phyloP scores from a whole-genome alignment of 2,113 vertebrate species.

The Lethenteron reissneri region DNA sequence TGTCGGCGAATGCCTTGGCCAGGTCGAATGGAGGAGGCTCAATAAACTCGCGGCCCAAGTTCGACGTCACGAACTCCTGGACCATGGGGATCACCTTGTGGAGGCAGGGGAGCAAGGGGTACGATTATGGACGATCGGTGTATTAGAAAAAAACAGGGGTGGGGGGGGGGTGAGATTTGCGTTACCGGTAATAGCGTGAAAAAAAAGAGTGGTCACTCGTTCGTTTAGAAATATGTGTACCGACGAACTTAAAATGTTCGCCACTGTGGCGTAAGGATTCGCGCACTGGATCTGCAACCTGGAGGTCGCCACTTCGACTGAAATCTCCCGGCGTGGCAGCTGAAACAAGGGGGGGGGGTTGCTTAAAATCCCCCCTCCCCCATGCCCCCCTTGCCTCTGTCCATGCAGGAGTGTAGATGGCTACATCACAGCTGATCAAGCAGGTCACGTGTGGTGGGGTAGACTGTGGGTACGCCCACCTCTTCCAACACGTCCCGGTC shows the following conservation, averaged over 20 bases:
- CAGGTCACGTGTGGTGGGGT: not conserved
- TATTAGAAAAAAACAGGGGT: no score
- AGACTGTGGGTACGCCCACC: no score
- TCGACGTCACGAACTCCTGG: slow-evolving; percentile 39
- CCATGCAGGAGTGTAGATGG: not conserved
- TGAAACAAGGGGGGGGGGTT: not conserved
- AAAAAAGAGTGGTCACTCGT: not conserved
- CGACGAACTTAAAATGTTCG: not conserved
- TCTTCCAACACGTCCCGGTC: no score
- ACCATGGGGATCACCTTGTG: slow-evolving; percentile 44
- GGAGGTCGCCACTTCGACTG: not conserved
- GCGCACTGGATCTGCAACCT: not conserved
- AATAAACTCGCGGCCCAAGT: slow-evolving; percentile 37
- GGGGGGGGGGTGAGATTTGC: no score
- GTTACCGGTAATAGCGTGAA: no score
- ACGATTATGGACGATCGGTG: no score
- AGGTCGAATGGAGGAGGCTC: slow-evolving; percentile 60
- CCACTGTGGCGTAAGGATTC: not conserved
- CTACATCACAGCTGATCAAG: not conserved
- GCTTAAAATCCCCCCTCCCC: not conserved
- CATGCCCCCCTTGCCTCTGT: not conserved
- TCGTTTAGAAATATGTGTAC: not conserved
- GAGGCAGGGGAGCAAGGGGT: not conserved
- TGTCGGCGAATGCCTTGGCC: slow-evolving; percentile 40
- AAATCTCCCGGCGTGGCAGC: not conserved